Evolutionary conservation across 1,140 invertebrate species (phyloP), one percentile per base, ranked within the genome.

Genomic region (Trichonephila clavata): DNA sequence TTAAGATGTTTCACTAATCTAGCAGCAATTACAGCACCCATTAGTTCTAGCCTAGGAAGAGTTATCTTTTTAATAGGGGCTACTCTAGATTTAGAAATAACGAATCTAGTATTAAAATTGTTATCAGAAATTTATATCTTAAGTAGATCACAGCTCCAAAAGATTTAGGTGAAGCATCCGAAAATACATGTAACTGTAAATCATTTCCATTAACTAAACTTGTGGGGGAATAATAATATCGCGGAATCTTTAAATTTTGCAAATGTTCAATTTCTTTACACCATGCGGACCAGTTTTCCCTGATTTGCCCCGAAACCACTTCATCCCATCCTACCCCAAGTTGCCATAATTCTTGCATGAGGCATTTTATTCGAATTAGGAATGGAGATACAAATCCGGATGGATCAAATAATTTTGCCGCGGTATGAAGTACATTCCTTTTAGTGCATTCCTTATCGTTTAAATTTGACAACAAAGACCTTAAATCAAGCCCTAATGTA

Each of bases 261-360:
- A 92, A 27, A 60, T 83, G 21, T 81, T 83, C 39, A 92, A 84
- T 92, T 92, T 84, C 27, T 24, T 24, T 50, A 50, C 43, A 50
- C 43, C 59, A 92, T 21, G 18, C 24, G 4, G 18, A 8, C 90
- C 59, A 92, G 7, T 24, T 83, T 63, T 92, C 39, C 65, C 18
- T 21, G 18, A 63, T 5, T 63, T n/a, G n/a, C 6, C 18, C 61
- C 1, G 61, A 20, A 63, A 63, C 18, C 18, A 63, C 61, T 63
- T 63, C 61, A 63, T 63, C 61, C 61, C 20, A 63, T 2, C 1
- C 43, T 8, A 80, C 61, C 4, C 89, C 71, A 39, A 63, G 0
- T 63, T 63, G 61, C 80, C 90, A 92, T 77, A 92, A 57, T 27
- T 86, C 39, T 92, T 92, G 90, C 24, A 92, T 27, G n/a, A 92